Percentiles rank a stretch among this genome's conserved stretches.
Conservation (phyloP, 2,888 invertebrate genomes). For the Clivina fossor region DNA sequence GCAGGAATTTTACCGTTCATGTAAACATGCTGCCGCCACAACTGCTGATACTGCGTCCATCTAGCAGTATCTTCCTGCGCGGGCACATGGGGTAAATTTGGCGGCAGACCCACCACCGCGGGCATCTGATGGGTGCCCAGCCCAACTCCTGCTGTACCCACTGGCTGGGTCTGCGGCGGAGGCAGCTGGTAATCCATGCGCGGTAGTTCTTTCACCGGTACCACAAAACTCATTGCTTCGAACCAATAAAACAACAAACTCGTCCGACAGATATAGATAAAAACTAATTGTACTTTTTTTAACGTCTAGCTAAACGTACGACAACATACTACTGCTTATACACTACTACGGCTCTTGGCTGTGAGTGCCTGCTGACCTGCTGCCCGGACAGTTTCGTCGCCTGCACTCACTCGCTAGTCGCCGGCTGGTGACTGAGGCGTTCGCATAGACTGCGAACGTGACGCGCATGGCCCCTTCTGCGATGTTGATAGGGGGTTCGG, state of each 20-base stretch:
- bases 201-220: slow-evolving; percentile 50
- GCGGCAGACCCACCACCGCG: slow-evolving; percentile 65
- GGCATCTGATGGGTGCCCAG: slow-evolving; percentile 58
- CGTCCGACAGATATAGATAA: too few relatives aligned
- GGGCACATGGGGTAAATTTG: slow-evolving; percentile 63
- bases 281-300: too few relatives aligned
- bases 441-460: background rate
- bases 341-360: background rate
- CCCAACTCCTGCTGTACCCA: slow-evolving; percentile 49
- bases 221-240: slow-evolving; percentile 52
- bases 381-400: background rate
- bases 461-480: too few relatives aligned
- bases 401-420: background rate
- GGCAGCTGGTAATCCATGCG: slow-evolving; percentile 58
- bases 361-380: background rate
- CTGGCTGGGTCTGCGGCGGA: slow-evolving; percentile 47
- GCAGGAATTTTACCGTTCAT: slow-evolving; percentile 71
- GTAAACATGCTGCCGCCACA: slow-evolving; percentile 79
- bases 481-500: too few relatives aligned
- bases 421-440: background rate
- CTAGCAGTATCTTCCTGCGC: slow-evolving; percentile 58
- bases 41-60: slow-evolving; percentile 76
- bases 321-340: too few relatives aligned
- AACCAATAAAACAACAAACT: too few relatives aligned
- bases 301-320: too few relatives aligned